Evolutionary conservation across 2,888 invertebrate genomes (phyloP).

Genomic region (Cerceris rybyensis): DNA sequence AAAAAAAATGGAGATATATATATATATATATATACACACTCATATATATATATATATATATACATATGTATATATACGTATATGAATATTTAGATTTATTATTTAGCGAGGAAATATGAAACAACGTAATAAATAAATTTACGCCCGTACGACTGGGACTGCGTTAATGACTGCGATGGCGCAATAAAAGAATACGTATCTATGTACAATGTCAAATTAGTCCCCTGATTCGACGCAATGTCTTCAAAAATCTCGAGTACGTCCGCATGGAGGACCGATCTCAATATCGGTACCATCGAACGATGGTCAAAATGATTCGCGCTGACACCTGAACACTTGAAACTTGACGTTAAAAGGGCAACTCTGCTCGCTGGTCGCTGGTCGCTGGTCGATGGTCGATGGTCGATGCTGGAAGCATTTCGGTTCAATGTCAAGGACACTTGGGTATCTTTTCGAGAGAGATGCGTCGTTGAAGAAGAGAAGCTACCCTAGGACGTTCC

Average conservation of each 20-base stretch:
- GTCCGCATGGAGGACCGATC: too few species aligned
- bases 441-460: conserved; percentile 33
- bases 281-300: too few species aligned
- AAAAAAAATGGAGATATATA: too few species aligned
- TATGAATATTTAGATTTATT: conserved; percentile 30
- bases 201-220: conserved; percentile 53
- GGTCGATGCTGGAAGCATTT: neutral
- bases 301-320: too few species aligned
- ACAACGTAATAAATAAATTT: conserved; percentile 68
- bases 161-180: conserved; percentile 56
- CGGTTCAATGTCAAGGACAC: conserved; percentile 51
- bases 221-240: neutral
- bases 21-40: neutral
- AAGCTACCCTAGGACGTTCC: neutral
- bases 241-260: too few species aligned
- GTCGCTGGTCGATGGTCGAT: too few species aligned
- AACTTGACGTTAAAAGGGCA: too few species aligned
- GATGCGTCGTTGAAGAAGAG: neutral
- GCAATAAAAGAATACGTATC: conserved; percentile 50
- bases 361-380: too few species aligned
- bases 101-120: conserved; percentile 69
- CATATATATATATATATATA: neutral
- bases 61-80: neutral
- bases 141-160: conserved; percentile 33
- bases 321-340: too few species aligned